Percentiles rank a stretch among this genome's conserved stretches.
Evolutionary conservation across 1,140 invertebrate species (phyloP).

Genomic region (Ericerus pela): DNA sequence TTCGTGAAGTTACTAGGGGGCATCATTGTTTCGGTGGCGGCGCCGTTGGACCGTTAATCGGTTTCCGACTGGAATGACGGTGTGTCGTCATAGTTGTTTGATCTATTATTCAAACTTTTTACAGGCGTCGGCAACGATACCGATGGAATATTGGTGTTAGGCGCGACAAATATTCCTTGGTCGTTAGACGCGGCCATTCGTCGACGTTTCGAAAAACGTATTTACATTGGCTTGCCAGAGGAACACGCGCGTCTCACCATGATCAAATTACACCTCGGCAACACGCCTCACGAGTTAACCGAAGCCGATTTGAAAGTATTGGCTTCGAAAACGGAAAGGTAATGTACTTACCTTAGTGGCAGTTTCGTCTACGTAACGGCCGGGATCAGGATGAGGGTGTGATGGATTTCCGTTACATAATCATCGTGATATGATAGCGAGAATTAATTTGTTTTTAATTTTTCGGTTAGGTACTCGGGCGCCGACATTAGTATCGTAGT

Average conservation of each 20-base stretch:
- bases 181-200: slow-evolving; percentile 92
- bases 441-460: no score
- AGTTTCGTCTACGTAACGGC: no score
- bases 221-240: slow-evolving; percentile 95
- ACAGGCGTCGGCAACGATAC: slow-evolving; percentile 83
- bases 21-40: no score
- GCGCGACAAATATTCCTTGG: slow-evolving; percentile 99
- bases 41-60: no score
- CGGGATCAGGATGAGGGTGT: no score
- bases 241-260: slow-evolving; percentile 77
- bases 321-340: slow-evolving; percentile 76
- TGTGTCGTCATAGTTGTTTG: no score
- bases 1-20: no score
- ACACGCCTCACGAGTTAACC: slow-evolving; percentile 66
- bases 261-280: slow-evolving; percentile 93
- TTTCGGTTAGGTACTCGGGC: slow-evolving; percentile 81
- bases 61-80: no score
- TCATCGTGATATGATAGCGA: no score
- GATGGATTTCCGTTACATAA: no score
- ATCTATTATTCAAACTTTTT: no score
- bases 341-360: slow-evolving; percentile 19
- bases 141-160: slow-evolving; percentile 89
- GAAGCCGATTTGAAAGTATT: slow-evolving; percentile 79
- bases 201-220: slow-evolving; percentile 93
- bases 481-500: slow-evolving; percentile 98